These are phyloP conservation scores for Acutogordius australiensis DNA, from an alignment of 2,888 invertebrate genomes.

Conservation along the genomic window DNA sequence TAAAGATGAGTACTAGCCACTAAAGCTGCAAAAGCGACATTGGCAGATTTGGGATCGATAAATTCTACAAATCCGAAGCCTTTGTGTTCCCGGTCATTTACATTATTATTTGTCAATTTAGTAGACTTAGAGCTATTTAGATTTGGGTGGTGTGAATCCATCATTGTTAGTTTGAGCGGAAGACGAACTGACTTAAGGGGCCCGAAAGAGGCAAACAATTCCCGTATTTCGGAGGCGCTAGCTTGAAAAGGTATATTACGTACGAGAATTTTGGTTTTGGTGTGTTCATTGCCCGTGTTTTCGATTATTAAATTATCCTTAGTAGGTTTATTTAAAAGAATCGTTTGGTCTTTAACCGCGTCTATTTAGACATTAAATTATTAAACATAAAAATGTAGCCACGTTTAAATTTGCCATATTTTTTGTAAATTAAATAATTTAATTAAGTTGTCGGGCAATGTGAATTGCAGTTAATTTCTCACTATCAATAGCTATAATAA, in stretches of 20 bases:
- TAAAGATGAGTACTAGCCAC: slow-evolving; percentile 88
- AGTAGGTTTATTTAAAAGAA: too few relatives aligned
- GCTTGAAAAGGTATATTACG: slow-evolving; percentile 89
- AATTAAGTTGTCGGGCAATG: too few relatives aligned
- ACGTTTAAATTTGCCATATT: too few relatives aligned
- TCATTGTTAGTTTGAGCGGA: slow-evolving; percentile 55
- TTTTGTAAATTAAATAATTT: too few relatives aligned
- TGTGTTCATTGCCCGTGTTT: too few relatives aligned
- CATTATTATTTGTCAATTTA: neutral
- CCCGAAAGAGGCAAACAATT: slow-evolving; percentile 48
- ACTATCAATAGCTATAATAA: too few relatives aligned
- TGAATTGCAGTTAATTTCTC: too few relatives aligned
- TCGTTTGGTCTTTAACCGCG: too few relatives aligned
- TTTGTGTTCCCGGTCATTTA: slow-evolving; percentile 33
- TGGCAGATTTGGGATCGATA: slow-evolving; percentile 55
- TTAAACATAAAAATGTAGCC: too few relatives aligned
- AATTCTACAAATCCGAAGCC: slow-evolving; percentile 92
- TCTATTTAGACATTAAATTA: too few relatives aligned
- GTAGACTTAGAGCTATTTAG: neutral
- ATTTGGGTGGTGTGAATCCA: slow-evolving; percentile 17
- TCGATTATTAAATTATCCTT: too few relatives aligned
- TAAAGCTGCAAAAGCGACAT: slow-evolving; percentile 68
- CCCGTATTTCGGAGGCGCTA: slow-evolving; percentile 25
- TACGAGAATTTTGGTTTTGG: slow-evolving; percentile 51
- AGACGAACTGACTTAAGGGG: slow-evolving; percentile 59